A percentile compares a stretch with the other conserved stretches of the same genome.
Evolutionary conservation across 2,113 vertebrate species (phyloP).

Genomic region (Rhea americana): DNA sequence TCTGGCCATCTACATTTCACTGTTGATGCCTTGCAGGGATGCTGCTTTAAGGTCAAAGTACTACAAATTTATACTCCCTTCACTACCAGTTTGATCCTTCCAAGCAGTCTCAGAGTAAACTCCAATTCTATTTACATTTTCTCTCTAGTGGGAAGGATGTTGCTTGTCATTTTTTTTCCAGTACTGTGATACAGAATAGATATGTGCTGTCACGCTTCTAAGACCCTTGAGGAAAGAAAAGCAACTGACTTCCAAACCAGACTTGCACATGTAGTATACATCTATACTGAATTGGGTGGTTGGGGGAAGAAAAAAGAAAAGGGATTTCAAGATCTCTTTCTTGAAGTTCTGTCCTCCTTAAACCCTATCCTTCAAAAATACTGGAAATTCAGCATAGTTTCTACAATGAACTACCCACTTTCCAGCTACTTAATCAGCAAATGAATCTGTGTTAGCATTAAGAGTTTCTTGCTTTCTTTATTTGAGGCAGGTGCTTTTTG

Average conservation of each 20-base stretch:
- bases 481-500: neutral
- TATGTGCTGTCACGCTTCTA: conserved; percentile 29
- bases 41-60: conserved; percentile 8
- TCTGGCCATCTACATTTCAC: neutral
- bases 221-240: conserved; percentile 23
- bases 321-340: neutral
- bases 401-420: neutral
- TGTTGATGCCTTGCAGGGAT: neutral
- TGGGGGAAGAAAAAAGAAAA: neutral
- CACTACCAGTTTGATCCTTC: conserved; percentile 3
- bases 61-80: conserved; percentile 13
- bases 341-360: neutral
- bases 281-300: neutral
- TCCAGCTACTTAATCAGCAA: neutral
- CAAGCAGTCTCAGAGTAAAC: conserved; percentile 29
- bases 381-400: neutral
- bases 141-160: conserved; percentile 19
- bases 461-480: neutral
- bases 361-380: neutral
- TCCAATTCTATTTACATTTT: conserved; percentile 47
- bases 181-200: conserved; percentile 30
- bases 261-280: neutral
- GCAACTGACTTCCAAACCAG: neutral
- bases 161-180: conserved; percentile 21
- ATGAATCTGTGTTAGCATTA: neutral